phyloP scores from a whole-genome alignment of 2,888 invertebrate genomes.

The Cephalotes varians region DNA sequence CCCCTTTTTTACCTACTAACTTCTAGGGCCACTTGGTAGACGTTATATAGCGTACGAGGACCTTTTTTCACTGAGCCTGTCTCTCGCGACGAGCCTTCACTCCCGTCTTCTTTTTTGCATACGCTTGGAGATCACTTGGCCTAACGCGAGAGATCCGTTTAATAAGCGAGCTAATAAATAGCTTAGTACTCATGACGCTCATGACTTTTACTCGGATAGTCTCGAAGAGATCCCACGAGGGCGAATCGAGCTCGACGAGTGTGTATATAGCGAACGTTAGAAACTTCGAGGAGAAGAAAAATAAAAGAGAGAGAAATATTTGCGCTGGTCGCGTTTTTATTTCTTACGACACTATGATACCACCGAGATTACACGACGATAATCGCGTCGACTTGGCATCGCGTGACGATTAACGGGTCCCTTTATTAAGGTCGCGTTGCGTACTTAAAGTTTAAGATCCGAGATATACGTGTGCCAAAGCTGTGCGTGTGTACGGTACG shows the following conservation, averaged over 20 bases:
- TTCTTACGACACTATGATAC: slow-evolving; percentile 50
- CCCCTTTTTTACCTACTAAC: slow-evolving; percentile 55
- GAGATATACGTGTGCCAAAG: slow-evolving; percentile 64
- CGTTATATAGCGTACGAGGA: background rate
- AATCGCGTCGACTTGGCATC: slow-evolving; percentile 34
- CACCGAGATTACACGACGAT: slow-evolving; percentile 24
- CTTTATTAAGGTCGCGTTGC: background rate
- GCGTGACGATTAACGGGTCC: slow-evolving; percentile 17
- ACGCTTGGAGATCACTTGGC: slow-evolving; percentile 64
- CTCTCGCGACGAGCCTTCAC: slow-evolving; percentile 19
- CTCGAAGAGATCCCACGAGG: slow-evolving; percentile 27
- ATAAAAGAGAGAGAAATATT: background rate
- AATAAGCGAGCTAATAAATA: slow-evolving; percentile 44
- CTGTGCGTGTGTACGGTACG: slow-evolving; percentile 17
- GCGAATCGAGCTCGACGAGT: slow-evolving; percentile 20
- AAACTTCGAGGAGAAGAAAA: background rate
- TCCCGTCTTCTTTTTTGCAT: slow-evolving; percentile 22
- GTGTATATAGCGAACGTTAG: slow-evolving; percentile 18
- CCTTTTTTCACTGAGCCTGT: background rate
- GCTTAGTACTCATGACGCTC: slow-evolving; percentile 10
- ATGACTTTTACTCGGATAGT: slow-evolving; percentile 25
- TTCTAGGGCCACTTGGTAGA: slow-evolving; percentile 30
- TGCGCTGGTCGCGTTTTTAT: slow-evolving; percentile 48
- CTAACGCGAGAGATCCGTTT: slow-evolving; percentile 63
- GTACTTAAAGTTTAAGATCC: slow-evolving; percentile 39